Evolutionary conservation across 2,888 invertebrate species (phyloP).

Genomic region (Pterostichus madidus): DNA sequence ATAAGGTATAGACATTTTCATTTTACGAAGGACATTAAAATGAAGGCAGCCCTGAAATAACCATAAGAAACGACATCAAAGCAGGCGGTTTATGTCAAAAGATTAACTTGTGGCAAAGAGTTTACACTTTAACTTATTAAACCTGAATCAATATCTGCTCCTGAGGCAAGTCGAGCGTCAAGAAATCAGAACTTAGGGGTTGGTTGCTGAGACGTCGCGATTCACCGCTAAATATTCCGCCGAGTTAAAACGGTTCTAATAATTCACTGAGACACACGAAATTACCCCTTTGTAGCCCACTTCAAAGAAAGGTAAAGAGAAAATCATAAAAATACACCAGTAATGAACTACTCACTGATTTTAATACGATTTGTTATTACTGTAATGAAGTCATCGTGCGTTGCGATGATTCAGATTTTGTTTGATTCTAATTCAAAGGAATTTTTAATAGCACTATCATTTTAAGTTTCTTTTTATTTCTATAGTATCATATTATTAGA

Average conservation of each 20-base stretch:
- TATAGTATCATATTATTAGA: too few relatives aligned
- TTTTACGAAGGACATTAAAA: constrained; percentile 62
- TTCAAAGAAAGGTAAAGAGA: constrained; percentile 25
- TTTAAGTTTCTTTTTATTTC: too few relatives aligned
- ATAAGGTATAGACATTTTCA: constrained; percentile 55
- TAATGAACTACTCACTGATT: constrained; percentile 13
- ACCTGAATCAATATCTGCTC: constrained; percentile 59
- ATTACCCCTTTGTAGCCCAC: constrained; percentile 29
- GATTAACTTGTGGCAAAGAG: constrained; percentile 63
- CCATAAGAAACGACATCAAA: constrained; percentile 64
- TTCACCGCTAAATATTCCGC: constrained; percentile 33
- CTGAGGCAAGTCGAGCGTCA: constrained; percentile 27
- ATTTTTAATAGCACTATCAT: too few relatives aligned
- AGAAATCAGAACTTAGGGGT: constrained; percentile 45
- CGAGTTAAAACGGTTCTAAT: constrained; percentile 41
- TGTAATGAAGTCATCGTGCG: too few relatives aligned
- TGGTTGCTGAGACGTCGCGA: constrained; percentile 7
- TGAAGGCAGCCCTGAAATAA: constrained; percentile 57
- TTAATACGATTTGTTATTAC: background rate
- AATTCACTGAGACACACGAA: constrained; percentile 25
- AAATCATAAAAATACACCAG: background rate
- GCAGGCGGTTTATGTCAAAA: constrained; percentile 64
- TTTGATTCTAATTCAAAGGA: too few relatives aligned
- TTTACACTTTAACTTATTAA: constrained; percentile 64
- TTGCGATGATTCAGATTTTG: too few relatives aligned